Evolutionary conservation across 2,888 invertebrate species (phyloP), one percentile per base, ranked within the genome.

Genomic region (Amphiduros pacificus): DNA sequence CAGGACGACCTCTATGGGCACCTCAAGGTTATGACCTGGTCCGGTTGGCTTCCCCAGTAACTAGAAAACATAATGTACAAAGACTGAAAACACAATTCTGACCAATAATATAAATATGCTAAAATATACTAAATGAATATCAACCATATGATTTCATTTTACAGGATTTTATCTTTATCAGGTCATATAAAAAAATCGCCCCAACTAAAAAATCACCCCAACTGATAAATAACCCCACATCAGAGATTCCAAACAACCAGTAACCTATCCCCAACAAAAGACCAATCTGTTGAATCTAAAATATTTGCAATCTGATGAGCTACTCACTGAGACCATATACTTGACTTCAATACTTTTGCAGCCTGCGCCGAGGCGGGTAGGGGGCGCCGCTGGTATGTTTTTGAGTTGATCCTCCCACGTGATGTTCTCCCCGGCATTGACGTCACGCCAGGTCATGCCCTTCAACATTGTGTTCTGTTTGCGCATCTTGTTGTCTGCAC

Each of bases 401-500:
- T 60, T 59, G 20, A 69, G 41, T 52, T 61, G 54, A 29, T 55
- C 69, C 52, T 65, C 57, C 65, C 63, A 64, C 11, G 32, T 41
- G 5, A 61, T 26, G n/a, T 56, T 50, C 53, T 65, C 55, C 20
- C 69, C 65, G 4, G 65, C 41, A 14, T 26, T 55, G 17, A 69
- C 51, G 20, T 67, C 65, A 17, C 60, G 55, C 44, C 55, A 54
- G 9, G 61, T 55, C 9, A 68, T 22, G 17, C 61, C 63, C 44
- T 63, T 64, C 40, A 68, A 14, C 55, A 62, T 20, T 3, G 32
- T 56, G 50, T 22, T 59, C 9, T 36, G 57, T 91, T 93, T 66
- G 24, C 74, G 71, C 5, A 71, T 67, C 54, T 76, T 71, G 51
- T 63, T 70, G 28, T 71, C 68, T 2, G 78, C 73, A 41, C 74